Evolutionary conservation across 2,888 invertebrate genomes (phyloP), one percentile per base, ranked within the genome.

Genomic region (Euphydryas editha): DNA sequence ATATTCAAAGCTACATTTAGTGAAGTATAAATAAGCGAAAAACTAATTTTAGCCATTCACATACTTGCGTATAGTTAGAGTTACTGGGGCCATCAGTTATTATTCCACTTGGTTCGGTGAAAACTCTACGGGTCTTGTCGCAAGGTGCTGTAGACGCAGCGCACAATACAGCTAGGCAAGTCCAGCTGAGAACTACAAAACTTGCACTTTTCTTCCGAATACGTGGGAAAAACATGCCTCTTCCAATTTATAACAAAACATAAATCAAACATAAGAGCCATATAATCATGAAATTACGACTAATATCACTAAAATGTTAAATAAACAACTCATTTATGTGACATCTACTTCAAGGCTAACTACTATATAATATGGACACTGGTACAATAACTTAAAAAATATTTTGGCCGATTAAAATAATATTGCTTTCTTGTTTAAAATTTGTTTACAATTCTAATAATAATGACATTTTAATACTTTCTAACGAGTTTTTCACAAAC

Each of bases 71-170:
- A 84, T 98, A 98, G 85, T 98, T 97, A 39, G 95, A 96, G 71
- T 95, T 96, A 72, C 95, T 94, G 36, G 97, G 97, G 58, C 98
- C 98, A 93, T 98, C 98, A 70, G 97, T 96, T 77, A 98, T 97
- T 75, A 97, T 94, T 57, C 98, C 98, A 93, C 95, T 96, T 56
- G 95, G 94, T 69, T 96, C 95, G 18, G 95, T 96, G 78, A 97
- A 96, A 49, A 97, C 95, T 84, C 96, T 95, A 76, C 97, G 94
- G 69, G 96, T 95, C 81, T 96, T 96, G 93, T 97, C 97, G 92
- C 97, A 97, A 73, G 96, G 95, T 73, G 94, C 94, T 67, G 92
- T 89, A 73, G 89, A 90, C 71, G 93, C 92, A 76, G 90, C 87
- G 80, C 92, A 92, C 74, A 91, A 79, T 59, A 91, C 91, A 72